Evolutionary conservation across 1,140 invertebrate species (phyloP).

Genomic region (Oncopodura yosiiana): DNA sequence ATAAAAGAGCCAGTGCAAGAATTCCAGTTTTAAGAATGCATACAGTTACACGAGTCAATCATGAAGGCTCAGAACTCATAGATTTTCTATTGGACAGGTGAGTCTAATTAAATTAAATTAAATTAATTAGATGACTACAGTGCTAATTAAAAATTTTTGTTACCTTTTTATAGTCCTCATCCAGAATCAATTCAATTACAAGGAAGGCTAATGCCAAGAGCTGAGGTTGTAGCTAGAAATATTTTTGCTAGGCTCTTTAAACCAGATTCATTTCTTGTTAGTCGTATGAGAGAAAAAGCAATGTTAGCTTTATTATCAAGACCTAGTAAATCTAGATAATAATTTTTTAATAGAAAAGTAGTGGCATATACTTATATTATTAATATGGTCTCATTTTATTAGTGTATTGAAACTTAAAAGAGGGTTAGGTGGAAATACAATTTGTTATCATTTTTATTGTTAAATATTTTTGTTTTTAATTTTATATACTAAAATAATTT

Average conservation of each 20-base stretch:
- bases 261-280: constrained; percentile 27
- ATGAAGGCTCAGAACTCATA: constrained; percentile 32
- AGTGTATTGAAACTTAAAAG: too few species aligned
- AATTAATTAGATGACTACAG: background rate
- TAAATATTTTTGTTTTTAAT: too few species aligned
- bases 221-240: constrained; percentile 29
- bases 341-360: too few species aligned
- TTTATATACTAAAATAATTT: too few species aligned
- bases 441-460: too few species aligned
- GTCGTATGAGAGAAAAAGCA: constrained; percentile 23
- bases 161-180: constrained; percentile 30
- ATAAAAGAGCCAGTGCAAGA: constrained; percentile 26
- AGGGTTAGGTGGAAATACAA: too few species aligned
- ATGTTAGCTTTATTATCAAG: constrained; percentile 24
- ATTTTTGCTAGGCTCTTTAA: constrained; percentile 33
- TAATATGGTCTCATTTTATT: too few species aligned
- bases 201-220: constrained; percentile 33
- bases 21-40: constrained; percentile 24
- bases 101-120: background rate
- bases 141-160: constrained; percentile 1
- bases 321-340: too few species aligned
- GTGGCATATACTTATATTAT: too few species aligned
- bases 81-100: constrained; percentile 35
- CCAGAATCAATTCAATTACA: constrained; percentile 33
- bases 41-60: constrained; percentile 31